Evolutionary conservation across 2,888 invertebrate species (phyloP), one percentile per base, ranked within the genome.

Genomic region (Embidobia sp.): DNA sequence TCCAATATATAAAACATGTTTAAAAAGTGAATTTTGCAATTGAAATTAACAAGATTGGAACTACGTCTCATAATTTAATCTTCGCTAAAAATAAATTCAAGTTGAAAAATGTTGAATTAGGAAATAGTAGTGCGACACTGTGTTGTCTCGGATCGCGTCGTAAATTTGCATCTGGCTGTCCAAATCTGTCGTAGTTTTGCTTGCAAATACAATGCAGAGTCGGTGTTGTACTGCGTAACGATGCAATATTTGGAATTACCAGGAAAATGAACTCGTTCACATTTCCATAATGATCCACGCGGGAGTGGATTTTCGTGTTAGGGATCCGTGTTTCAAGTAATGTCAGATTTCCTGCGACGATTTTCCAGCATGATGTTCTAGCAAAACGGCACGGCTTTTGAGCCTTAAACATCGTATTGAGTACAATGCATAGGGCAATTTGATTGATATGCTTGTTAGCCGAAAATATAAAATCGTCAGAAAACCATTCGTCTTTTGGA

Each of bases 281-380:
- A 63, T 70, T 70, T 70, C 70, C 70, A 63, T 70, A 70, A 70
- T 53, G 61, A 61, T 61, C 37, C 70, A 26, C 53, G 13, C 35
- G 61, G 51, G 44, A 61, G 70, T 70, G 51, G 61, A 61, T 70
- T 61, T 61, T 35, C 70, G 22, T 70, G 61, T 53, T n/a, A 33
- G 49, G 42, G 10, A 49, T 49, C 26, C 42, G 31, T 59, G 59
- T 69, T 46, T n/a, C 10, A 33, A 26, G 26, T 49, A 70, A 70
- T 61, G 61, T 70, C 61, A 27, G 51, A 42, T 35, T 27, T 22
- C 26, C 19, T 53, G 33, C 55, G 35, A 55, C 55, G 42, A 46
- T 55, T 66, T 66, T 33, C 33, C 4, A 18, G 19, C 19, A 22
- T 22, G 22, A 35, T 29, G 33, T 59, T 33, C 26, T 13, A 8